These are phyloP conservation scores for Caenorhabditis sinica DNA, from an alignment of 2,888 invertebrate genomes.

Conservation along the genomic window DNA sequence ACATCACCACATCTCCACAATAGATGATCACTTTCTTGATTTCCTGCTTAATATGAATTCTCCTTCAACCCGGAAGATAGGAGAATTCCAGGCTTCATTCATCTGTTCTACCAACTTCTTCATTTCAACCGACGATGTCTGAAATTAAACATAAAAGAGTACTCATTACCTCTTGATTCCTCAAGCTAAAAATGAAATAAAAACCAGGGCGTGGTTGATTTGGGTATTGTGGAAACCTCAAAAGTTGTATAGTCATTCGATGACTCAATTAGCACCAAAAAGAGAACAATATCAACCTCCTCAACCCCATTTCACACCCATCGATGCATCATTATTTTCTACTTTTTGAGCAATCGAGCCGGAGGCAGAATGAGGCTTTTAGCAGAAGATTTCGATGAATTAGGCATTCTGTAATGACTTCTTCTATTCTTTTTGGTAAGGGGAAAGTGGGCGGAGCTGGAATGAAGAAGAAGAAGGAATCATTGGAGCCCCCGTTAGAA, in stretches of 20 bases:
- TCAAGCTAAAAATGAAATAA: too few relatives aligned
- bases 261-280: constrained; percentile 26
- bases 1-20: too few relatives aligned
- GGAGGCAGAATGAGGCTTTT: not conserved
- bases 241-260: constrained; percentile 35
- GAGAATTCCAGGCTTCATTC: too few relatives aligned
- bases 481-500: not conserved
- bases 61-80: too few relatives aligned
- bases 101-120: too few relatives aligned
- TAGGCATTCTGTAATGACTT: constrained; percentile 29
- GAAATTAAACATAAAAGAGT: too few relatives aligned
- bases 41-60: too few relatives aligned
- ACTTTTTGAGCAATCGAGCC: constrained; percentile 11
- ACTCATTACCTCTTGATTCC: too few relatives aligned
- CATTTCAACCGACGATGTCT: too few relatives aligned
- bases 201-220: constrained; percentile 1
- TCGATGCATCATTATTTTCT: constrained; percentile 22
- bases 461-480: constrained; percentile 13
- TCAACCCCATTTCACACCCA: not conserved
- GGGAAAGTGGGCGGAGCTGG: not conserved
- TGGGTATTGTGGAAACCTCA: not conserved
- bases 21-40: not conserved
- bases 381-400: constrained; percentile 17
- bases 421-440: not conserved
- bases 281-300: not conserved